Percentiles rank a stretch among this genome's conserved stretches.
Evolutionary conservation across 1,140 invertebrate species (phyloP).

Genomic region (Zaprionus lachaisei): DNA sequence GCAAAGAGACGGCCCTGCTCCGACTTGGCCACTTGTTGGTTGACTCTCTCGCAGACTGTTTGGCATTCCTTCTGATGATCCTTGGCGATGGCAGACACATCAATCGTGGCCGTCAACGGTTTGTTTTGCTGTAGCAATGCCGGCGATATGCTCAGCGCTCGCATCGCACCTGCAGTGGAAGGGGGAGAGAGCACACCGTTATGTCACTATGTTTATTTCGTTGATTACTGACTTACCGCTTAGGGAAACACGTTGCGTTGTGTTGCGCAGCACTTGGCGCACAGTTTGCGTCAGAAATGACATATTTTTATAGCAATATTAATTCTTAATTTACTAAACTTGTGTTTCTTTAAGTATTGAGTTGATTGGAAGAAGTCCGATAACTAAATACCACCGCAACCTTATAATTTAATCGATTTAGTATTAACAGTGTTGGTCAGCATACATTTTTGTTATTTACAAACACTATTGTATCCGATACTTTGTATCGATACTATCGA

Average conservation of each 20-base stretch:
- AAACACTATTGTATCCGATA: neutral
- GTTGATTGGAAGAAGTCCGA: neutral
- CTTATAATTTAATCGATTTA: slow-evolving; percentile 9
- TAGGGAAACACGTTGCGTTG: slow-evolving; percentile 31
- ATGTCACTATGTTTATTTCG: slow-evolving; percentile 53
- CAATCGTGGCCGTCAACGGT: slow-evolving; percentile 22
- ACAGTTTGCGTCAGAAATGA: slow-evolving; percentile 58
- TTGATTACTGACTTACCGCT: slow-evolving; percentile 28
- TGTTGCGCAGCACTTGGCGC: slow-evolving; percentile 58
- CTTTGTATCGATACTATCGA: slow-evolving; percentile 18
- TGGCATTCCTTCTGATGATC: slow-evolving; percentile 68
- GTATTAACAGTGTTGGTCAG: neutral
- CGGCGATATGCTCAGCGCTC: slow-evolving; percentile 64
- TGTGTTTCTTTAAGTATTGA: neutral
- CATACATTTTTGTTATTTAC: neutral
- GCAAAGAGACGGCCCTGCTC: slow-evolving; percentile 93
- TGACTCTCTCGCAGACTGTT: slow-evolving; percentile 86
- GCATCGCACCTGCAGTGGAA: slow-evolving; percentile 57
- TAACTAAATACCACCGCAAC: slow-evolving; percentile 13
- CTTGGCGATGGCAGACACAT: slow-evolving; percentile 43
- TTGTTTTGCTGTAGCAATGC: slow-evolving; percentile 65
- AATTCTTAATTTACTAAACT: slow-evolving; percentile 8
- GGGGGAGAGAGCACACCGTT: slow-evolving; percentile 35
- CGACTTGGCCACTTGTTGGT: slow-evolving; percentile 86
- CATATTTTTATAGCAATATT: slow-evolving; percentile 36